phyloP scores from a whole-genome alignment of 1,140 invertebrate genomes.

The Eueides isabella region DNA sequence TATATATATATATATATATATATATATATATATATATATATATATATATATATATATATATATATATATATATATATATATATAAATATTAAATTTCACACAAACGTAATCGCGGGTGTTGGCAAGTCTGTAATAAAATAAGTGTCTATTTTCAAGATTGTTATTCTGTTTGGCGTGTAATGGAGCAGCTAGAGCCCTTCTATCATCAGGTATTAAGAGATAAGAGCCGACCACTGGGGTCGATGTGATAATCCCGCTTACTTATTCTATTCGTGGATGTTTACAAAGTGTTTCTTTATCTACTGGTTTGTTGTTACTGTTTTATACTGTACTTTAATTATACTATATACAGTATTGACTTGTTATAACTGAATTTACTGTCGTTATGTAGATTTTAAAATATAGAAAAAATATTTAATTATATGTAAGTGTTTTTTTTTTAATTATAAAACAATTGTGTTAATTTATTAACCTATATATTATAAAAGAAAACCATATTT shows the following conservation, averaged over 20 bases:
- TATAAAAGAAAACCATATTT: too few species aligned
- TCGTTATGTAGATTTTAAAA: not conserved
- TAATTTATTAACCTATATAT: too few species aligned
- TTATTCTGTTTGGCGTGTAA: slow-evolving; percentile 40
- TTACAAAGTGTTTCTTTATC: slow-evolving; percentile 2
- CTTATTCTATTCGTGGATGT: slow-evolving; percentile 26
- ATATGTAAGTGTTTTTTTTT: too few species aligned
- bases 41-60: too few species aligned
- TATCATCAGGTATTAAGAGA: slow-evolving; percentile 48
- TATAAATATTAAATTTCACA: too few species aligned
- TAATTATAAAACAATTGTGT: too few species aligned
- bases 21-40: too few species aligned
- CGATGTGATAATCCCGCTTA: slow-evolving; percentile 42
- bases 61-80: too few species aligned
- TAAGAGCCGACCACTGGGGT: slow-evolving; percentile 34
- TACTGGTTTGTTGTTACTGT: not conserved
- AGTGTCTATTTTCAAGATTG: not conserved
- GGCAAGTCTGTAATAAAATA: not conserved
- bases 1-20: too few species aligned
- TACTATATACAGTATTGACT: too few species aligned
- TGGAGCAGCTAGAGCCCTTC: slow-evolving; percentile 36
- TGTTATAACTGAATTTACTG: not conserved
- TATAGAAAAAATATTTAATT: too few species aligned
- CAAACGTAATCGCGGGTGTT: too few species aligned
- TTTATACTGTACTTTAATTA: slow-evolving; percentile 1